Percentiles rank a stretch among this genome's conserved stretches.
phyloP scores from a whole-genome alignment of 2,113 vertebrate genomes.

The Myodes glareolus region DNA sequence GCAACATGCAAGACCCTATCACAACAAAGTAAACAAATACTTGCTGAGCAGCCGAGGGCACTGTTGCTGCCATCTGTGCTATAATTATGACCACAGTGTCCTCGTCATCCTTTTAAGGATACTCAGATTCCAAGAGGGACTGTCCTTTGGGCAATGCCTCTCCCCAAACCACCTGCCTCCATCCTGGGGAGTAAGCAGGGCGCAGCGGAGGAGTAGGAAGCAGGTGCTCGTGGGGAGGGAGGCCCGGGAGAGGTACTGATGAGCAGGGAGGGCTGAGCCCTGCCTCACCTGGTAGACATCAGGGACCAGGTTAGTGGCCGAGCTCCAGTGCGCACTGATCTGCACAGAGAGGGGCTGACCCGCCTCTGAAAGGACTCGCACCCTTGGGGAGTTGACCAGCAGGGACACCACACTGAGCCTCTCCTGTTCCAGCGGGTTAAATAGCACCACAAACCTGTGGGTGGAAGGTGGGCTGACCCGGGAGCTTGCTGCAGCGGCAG shows the following conservation, averaged over 20 bases:
- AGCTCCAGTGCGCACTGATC: slow-evolving; percentile 92
- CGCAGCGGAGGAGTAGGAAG: no score
- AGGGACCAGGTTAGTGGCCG: slow-evolving; percentile 87
- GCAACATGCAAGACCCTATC: background rate
- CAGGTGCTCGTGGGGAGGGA: background rate
- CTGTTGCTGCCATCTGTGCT: rapidly evolving
- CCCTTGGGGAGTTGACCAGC: slow-evolving; percentile 89
- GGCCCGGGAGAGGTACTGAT: rapidly evolving
- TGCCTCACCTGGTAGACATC: slow-evolving; percentile 91
- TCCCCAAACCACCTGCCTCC: background rate
- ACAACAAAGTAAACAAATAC: background rate
- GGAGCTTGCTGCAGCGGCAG: background rate
- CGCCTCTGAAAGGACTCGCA: slow-evolving; percentile 92
- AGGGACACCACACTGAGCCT: slow-evolving; percentile 91
- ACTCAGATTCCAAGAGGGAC: background rate
- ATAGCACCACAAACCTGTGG: slow-evolving; percentile 93
- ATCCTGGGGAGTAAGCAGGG: background rate
- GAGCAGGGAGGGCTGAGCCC: background rate
- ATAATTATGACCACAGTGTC: rapidly evolving
- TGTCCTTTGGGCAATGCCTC: background rate
- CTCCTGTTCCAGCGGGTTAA: slow-evolving; percentile 96
- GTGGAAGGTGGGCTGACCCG: background rate
- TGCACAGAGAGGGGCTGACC: slow-evolving; percentile 93
- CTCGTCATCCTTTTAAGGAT: background rate
- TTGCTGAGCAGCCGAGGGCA: rapidly evolving